Percentiles rank a stretch among this genome's conserved stretches.
These are phyloP conservation scores for Myiozetetes cayanensis DNA, from an alignment of 2,113 vertebrate genomes.

Conservation along the genomic window DNA sequence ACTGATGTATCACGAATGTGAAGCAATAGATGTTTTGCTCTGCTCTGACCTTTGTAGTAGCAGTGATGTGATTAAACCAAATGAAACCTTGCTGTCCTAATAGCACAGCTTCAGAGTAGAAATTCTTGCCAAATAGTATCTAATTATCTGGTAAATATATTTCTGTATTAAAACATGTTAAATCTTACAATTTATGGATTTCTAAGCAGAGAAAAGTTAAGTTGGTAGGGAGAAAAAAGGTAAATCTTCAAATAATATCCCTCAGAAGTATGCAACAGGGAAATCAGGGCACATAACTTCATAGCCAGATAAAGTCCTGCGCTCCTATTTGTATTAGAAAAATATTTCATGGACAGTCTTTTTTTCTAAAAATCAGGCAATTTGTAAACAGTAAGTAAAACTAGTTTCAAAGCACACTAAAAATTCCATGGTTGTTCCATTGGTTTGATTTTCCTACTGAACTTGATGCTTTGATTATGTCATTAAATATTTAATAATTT, in stretches of 20 bases:
- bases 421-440: neutral
- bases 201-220: neutral
- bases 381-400: neutral
- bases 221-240: neutral
- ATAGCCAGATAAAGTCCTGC: neutral
- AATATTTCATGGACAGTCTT: neutral
- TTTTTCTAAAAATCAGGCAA: neutral
- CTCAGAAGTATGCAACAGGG: neutral
- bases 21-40: neutral
- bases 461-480: neutral
- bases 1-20: neutral
- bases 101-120: neutral
- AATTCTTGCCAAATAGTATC: neutral
- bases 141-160: neutral
- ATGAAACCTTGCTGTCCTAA: conserved; percentile 1
- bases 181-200: neutral
- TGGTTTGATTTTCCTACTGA: neutral
- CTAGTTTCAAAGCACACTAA: neutral
- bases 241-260: neutral
- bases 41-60: conserved; percentile 3
- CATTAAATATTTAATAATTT: neutral
- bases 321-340: neutral
- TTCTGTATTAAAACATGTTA: neutral
- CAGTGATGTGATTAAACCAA: neutral
- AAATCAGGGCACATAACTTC: neutral